These are phyloP conservation scores for Hesperophylax magnus DNA, from an alignment of 1,140 invertebrate species.

Conservation along the genomic window DNA sequence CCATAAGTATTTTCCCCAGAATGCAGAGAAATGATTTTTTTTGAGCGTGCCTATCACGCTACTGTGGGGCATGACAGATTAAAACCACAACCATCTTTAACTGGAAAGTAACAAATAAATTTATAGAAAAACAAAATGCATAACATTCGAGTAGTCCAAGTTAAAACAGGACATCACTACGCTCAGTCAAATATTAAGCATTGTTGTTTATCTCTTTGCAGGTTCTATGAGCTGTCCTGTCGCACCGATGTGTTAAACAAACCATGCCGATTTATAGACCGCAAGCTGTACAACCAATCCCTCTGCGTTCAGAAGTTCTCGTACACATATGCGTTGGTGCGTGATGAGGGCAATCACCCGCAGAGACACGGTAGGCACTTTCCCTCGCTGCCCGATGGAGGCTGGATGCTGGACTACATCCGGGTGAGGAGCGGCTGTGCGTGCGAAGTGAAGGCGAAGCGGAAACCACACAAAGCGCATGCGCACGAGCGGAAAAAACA, in stretches of 20 bases:
- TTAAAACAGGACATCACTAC: no score
- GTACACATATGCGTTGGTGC: constrained; percentile 87
- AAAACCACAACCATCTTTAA: no score
- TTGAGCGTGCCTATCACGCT: no score
- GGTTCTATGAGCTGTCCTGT: constrained; percentile 88
- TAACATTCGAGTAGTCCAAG: no score
- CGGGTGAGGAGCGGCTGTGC: constrained; percentile 85
- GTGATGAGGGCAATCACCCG: constrained; percentile 64
- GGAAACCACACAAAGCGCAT: constrained; percentile 12
- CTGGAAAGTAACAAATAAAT: no score
- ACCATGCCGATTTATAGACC: constrained; percentile 84
- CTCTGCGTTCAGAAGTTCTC: constrained; percentile 87
- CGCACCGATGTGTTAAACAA: constrained; percentile 77
- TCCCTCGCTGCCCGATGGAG: constrained; percentile 65
- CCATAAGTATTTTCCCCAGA: no score
- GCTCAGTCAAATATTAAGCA: no score
- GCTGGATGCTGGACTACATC: constrained; percentile 87
- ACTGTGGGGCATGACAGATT: no score
- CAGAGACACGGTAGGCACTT: constrained; percentile 64
- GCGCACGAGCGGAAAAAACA: constrained; percentile 6
- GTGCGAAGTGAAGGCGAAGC: constrained; percentile 75
- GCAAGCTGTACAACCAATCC: constrained; percentile 77
- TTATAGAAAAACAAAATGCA: no score
- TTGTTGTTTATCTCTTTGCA: constrained; percentile 59
- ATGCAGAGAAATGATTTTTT: no score